Percentiles rank a stretch among this genome's conserved stretches.
These are phyloP conservation scores for Sardinella longiceps DNA, from an alignment of 2,797 vertebrate species.

Conservation along the genomic window DNA sequence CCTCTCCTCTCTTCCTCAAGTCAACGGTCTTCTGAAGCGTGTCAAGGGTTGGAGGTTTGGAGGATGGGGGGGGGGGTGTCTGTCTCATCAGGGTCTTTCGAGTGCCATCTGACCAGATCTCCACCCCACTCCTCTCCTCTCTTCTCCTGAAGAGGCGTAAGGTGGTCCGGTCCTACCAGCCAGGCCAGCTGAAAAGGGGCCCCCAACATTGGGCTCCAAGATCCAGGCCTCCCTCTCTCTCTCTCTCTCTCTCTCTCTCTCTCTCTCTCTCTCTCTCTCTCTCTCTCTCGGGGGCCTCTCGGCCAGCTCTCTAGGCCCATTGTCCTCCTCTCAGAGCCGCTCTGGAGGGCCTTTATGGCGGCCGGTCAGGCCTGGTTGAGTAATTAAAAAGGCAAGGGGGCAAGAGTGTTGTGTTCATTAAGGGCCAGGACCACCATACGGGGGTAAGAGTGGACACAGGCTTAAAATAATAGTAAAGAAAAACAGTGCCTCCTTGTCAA, in stretches of 20 bases:
- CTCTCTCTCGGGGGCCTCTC: constrained; percentile 34
- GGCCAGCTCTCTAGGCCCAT: constrained; percentile 62
- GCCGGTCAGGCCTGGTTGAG: constrained; percentile 80
- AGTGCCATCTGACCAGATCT: constrained; percentile 15
- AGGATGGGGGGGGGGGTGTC: background rate
- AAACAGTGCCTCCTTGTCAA: constrained; percentile 48
- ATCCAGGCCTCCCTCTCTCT: background rate
- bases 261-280: background rate
- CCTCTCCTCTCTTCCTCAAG: background rate
- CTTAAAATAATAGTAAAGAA: constrained; percentile 18
- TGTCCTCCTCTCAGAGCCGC: constrained; percentile 66
- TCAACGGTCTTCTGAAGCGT: constrained; percentile 32
- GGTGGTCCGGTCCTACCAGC: background rate
- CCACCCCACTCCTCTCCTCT: background rate
- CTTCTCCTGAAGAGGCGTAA: background rate
- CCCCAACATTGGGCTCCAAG: background rate
- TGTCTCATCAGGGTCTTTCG: constrained; percentile 18
- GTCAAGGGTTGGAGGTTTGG: no score
- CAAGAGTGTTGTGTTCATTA: constrained; percentile 71
- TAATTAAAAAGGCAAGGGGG: constrained; percentile 77
- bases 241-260: no score
- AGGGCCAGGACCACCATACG: constrained; percentile 48
- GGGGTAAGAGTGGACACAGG: background rate
- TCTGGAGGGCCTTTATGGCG: constrained; percentile 67
- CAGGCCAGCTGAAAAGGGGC: background rate